Evolutionary conservation across 1,140 invertebrate species (phyloP), one percentile per base, ranked within the genome.

Genomic region (Zaprionus nigranus): DNA sequence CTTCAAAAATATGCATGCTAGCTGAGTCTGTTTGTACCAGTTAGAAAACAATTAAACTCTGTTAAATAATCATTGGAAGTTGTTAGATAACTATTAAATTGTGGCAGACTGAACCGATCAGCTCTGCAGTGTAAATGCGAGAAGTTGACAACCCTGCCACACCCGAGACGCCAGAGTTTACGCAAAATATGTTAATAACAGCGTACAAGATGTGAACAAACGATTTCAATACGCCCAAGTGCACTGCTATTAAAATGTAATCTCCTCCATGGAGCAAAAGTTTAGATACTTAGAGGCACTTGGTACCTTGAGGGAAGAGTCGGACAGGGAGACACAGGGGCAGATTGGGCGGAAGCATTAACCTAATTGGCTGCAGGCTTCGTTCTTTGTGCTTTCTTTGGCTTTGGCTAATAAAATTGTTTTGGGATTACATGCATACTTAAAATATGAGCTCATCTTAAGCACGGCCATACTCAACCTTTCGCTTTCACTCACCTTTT

Each of bases 391-490:
- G 40, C 40, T 28, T 57, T 46, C 43, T 49, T 62, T 20, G 38
- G 34, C 22, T 54, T 36, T 46, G 66, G 51, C 72, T 81, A 88
- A 85, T 81, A 81, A 85, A 79, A 90, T 90, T 90, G 81, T 77
- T 85, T 70, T 40, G 49, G 69, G 72, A 85, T 82, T 81, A 85
- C 81, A 81, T 46, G 81, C 59, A 79, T 77, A 70, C 78, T 72
- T 82, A 63, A 85, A 81, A 85, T 63, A 72, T 78, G 70, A 88
- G 79, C 85, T 64, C 49, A 60, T 67, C 62, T 67, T 79, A 66
- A 74, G 43, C 66, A 61, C 67, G 64, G 34, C 28, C 40, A 66
- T 40, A 13, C 72, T 67, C 81, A 90, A 76, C 85, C 79, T 82
- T 87, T 74, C 34, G 75, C 36, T 72, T 65, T 67, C 26, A 4